A percentile compares a stretch with the other conserved stretches of the same genome.
phyloP scores from a whole-genome alignment of 2,888 invertebrate genomes.

The Cenopis cana region DNA sequence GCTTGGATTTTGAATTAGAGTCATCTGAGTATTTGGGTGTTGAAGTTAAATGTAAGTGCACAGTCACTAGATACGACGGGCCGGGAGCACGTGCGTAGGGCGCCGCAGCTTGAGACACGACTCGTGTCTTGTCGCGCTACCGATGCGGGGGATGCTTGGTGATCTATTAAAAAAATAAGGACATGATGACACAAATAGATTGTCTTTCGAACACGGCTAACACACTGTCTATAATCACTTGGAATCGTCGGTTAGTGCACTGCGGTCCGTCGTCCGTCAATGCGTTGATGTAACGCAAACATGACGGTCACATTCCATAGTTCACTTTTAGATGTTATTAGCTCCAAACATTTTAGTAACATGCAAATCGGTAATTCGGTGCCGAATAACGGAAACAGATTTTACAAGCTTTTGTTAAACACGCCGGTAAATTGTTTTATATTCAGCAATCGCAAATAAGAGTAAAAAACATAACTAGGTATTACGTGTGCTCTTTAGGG shows the following conservation, averaged over 20 bases:
- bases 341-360: slow-evolving; percentile 56
- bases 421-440: slow-evolving; percentile 58
- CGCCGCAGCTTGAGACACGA: slow-evolving; percentile 72
- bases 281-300: slow-evolving; percentile 83
- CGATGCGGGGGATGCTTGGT: slow-evolving; percentile 82
- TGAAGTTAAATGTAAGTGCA: slow-evolving; percentile 35
- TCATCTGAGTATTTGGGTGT: slow-evolving; percentile 62
- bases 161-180: slow-evolving; percentile 85
- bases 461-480: slow-evolving; percentile 79
- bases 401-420: slow-evolving; percentile 54
- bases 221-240: slow-evolving; percentile 66
- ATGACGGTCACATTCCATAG: slow-evolving; percentile 82
- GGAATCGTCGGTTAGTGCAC: slow-evolving; percentile 59
- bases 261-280: slow-evolving; percentile 65
- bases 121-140: slow-evolving; percentile 74
- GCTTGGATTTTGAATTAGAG: slow-evolving; percentile 68
- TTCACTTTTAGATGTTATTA: slow-evolving; percentile 79
- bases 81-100: slow-evolving; percentile 76
- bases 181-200: slow-evolving; percentile 84
- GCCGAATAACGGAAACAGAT: slow-evolving; percentile 50
- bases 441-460: slow-evolving; percentile 68
- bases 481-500: slow-evolving; percentile 78
- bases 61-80: slow-evolving; percentile 33
- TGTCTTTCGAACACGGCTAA: slow-evolving; percentile 68
- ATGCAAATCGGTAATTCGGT: slow-evolving; percentile 52